phyloP scores from a whole-genome alignment of 2,888 invertebrate genomes.

The Zaprionus bogoriensis region DNA sequence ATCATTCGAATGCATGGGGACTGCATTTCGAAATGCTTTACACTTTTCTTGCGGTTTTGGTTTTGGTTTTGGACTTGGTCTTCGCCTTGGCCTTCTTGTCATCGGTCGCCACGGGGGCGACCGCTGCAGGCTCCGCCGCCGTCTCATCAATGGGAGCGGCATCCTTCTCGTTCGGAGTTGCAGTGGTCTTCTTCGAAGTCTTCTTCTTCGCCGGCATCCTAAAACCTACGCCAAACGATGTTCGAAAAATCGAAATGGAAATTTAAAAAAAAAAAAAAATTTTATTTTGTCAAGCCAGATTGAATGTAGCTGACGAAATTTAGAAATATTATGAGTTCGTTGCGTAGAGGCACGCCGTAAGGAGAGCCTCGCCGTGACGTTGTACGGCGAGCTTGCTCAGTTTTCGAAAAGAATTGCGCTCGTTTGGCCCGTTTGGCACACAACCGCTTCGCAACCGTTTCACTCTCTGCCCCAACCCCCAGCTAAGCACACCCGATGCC shows the following conservation, averaged over 20 bases:
- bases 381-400: too few species aligned
- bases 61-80: conserved; percentile 33
- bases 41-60: conserved; percentile 4
- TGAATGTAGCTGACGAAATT: conserved; percentile 6
- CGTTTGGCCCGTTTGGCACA: too few species aligned
- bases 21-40: neutral
- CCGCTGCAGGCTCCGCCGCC: neutral
- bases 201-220: conserved; percentile 46
- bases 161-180: neutral
- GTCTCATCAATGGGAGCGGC: neutral
- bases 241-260: neutral
- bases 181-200: conserved; percentile 9
- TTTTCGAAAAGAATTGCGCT: too few species aligned
- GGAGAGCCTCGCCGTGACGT: too few species aligned
- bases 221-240: neutral
- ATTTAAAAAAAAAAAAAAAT: neutral
- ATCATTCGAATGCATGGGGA: too few species aligned
- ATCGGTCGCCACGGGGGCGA: neutral
- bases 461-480: conserved; percentile 45
- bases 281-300: neutral
- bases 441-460: conserved; percentile 40
- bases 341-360: too few species aligned
- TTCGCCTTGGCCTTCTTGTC: conserved; percentile 31
- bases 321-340: neutral
- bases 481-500: neutral